Evolutionary conservation across 1,140 invertebrate genomes (phyloP).

Genomic region (Himalopsyche phryganea): DNA sequence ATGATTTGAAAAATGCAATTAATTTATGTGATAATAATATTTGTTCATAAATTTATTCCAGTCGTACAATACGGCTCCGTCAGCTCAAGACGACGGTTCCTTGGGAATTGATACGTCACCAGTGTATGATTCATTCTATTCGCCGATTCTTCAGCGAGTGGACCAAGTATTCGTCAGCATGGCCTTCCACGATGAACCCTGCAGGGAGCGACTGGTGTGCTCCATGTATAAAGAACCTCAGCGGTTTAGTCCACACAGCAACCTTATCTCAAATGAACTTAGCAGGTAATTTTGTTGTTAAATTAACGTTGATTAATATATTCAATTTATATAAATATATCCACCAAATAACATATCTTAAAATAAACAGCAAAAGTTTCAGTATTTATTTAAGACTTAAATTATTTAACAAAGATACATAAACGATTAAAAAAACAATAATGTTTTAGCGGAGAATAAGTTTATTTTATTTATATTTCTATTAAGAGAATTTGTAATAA

Average conservation of each 20-base stretch:
- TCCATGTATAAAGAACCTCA: constrained; percentile 77
- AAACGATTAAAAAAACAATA: too few relatives aligned
- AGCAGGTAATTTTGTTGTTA: constrained; percentile 85
- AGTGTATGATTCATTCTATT: constrained; percentile 68
- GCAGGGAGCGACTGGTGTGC: constrained; percentile 73
- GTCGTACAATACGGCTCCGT: constrained; percentile 1
- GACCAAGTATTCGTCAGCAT: constrained; percentile 69
- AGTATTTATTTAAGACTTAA: too few relatives aligned
- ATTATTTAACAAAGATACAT: too few relatives aligned
- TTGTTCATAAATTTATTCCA: background rate
- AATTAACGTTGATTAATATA: too few relatives aligned
- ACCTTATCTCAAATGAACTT: constrained; percentile 76
- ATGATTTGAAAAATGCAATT: background rate
- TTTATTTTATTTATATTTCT: too few relatives aligned
- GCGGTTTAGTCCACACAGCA: constrained; percentile 76
- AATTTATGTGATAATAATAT: background rate
- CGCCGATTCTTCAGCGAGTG: constrained; percentile 68
- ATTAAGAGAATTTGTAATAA: too few relatives aligned
- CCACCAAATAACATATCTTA: too few relatives aligned
- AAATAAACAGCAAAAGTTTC: too few relatives aligned
- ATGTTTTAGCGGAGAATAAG: too few relatives aligned
- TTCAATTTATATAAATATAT: too few relatives aligned
- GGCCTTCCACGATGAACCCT: constrained; percentile 63
- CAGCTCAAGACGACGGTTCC: background rate
- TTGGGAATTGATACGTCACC: background rate